These are phyloP conservation scores for Polydrusus pterygomalis DNA, from an alignment of 2,888 invertebrate species.

Conservation along the genomic window DNA sequence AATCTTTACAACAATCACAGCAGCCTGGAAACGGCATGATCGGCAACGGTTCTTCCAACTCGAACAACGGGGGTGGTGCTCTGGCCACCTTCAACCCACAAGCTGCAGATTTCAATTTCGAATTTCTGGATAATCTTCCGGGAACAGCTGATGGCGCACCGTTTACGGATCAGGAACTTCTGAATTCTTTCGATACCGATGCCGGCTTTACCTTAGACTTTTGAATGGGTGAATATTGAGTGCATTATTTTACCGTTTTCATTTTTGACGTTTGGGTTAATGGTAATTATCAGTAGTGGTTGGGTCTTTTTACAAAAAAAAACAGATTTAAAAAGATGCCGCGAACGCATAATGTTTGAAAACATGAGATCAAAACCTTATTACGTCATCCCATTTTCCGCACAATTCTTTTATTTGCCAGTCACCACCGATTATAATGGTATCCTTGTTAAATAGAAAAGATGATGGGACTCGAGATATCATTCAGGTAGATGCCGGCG, in stretches of 20 bases:
- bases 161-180: conserved; percentile 87
- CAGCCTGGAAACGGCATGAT: conserved; percentile 64
- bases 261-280: neutral
- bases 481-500: too few relatives aligned
- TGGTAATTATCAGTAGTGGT: neutral
- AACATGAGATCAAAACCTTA: too few relatives aligned
- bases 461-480: too few relatives aligned
- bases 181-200: conserved; percentile 88
- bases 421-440: too few relatives aligned
- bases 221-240: conserved; percentile 46
- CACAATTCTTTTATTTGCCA: too few relatives aligned
- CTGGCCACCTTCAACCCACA: conserved; percentile 70
- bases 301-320: too few relatives aligned
- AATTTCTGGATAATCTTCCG: conserved; percentile 89
- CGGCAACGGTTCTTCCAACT: conserved; percentile 45
- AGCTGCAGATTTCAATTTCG: conserved; percentile 83
- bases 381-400: too few relatives aligned
- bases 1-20: conserved; percentile 62
- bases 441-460: too few relatives aligned
- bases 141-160: conserved; percentile 81
- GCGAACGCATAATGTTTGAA: too few relatives aligned
- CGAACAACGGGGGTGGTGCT: conserved; percentile 58
- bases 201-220: conserved; percentile 78
- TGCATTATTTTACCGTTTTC: neutral
- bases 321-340: too few relatives aligned